Conservation (phyloP, 2,113 vertebrate species). For the Spea bombifrons region DNA sequence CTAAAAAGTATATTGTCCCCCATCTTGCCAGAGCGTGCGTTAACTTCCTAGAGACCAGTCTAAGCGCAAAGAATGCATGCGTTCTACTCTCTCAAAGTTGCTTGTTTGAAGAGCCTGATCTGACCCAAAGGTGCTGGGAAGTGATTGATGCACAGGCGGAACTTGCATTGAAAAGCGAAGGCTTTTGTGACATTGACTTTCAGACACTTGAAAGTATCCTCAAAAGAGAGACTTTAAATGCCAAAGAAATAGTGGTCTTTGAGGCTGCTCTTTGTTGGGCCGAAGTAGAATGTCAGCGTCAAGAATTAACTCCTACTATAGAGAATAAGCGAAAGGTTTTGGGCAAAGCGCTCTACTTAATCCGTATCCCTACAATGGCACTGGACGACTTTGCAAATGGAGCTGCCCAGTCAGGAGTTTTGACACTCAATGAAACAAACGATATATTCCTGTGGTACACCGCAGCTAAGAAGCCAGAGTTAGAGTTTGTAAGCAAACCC, state of each 20-base stretch:
- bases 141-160: slow-evolving; percentile 96
- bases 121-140: slow-evolving; percentile 98
- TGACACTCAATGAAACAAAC: slow-evolving; percentile 93
- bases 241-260: slow-evolving; percentile 96
- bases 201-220: slow-evolving; percentile 96
- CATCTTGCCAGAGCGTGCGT: slow-evolving; percentile 94
- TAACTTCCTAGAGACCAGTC: slow-evolving; percentile 94
- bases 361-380: slow-evolving; percentile 92
- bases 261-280: slow-evolving; percentile 93
- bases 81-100: slow-evolving; percentile 96
- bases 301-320: slow-evolving; percentile 78
- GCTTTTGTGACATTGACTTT: slow-evolving; percentile 95
- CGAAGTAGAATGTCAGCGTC: slow-evolving; percentile 90
- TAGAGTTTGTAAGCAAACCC: slow-evolving; percentile 86
- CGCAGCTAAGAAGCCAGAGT: slow-evolving; percentile 88
- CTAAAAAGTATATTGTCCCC: slow-evolving; percentile 97
- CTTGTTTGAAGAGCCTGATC: slow-evolving; percentile 92
- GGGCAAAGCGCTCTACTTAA: slow-evolving; percentile 87
- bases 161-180: slow-evolving; percentile 90
- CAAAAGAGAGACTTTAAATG: slow-evolving; percentile 90
- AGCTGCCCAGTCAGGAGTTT: slow-evolving; percentile 89
- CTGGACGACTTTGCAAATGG: slow-evolving; percentile 95
- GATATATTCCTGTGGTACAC: slow-evolving; percentile 98
- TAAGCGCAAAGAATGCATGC: slow-evolving; percentile 94
- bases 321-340: slow-evolving; percentile 95